These are phyloP conservation scores for Tetragonula carbonaria DNA, from an alignment of 2,888 invertebrate species.

Conservation along the genomic window DNA sequence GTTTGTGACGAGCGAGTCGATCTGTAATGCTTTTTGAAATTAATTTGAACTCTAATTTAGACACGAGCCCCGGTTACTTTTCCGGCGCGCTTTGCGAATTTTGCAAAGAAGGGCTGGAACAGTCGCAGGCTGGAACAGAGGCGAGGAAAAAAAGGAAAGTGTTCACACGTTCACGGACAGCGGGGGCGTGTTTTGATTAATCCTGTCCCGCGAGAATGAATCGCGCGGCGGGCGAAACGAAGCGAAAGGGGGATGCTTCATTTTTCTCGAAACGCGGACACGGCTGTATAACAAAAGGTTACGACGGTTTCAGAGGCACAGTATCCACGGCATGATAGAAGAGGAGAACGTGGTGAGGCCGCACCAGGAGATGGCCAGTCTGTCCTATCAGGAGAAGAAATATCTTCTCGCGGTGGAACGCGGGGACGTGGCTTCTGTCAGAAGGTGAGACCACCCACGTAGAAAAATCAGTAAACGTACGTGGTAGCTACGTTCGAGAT, in stretches of 20 bases:
- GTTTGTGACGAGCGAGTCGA: no score
- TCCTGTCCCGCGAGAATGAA: constrained; percentile 14
- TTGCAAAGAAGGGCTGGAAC: background rate
- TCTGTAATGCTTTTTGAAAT: no score
- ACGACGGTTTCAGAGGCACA: constrained; percentile 88
- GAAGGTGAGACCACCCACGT: constrained; percentile 86
- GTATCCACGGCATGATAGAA: constrained; percentile 97
- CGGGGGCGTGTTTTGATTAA: constrained; percentile 18
- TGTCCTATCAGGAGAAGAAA: constrained; percentile 95
- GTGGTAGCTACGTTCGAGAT: background rate
- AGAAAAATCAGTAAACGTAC: background rate
- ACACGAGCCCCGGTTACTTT: background rate
- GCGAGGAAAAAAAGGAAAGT: no score
- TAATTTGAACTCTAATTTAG: no score
- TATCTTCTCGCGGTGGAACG: constrained; percentile 97
- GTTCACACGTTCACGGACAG: background rate
- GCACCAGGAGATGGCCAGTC: constrained; percentile 94
- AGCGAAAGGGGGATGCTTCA: background rate
- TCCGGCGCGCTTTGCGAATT: background rate
- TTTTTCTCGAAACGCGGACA: background rate
- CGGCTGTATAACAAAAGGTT: constrained; percentile 36
- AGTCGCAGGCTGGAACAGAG: background rate
- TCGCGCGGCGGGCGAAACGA: background rate
- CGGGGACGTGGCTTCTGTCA: constrained; percentile 97
- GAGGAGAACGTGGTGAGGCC: constrained; percentile 95